A percentile compares a stretch with the other conserved stretches of the same genome.
These are phyloP conservation scores for Lissonota sp. DNA, from an alignment of 2,888 invertebrate species.

Conservation along the genomic window DNA sequence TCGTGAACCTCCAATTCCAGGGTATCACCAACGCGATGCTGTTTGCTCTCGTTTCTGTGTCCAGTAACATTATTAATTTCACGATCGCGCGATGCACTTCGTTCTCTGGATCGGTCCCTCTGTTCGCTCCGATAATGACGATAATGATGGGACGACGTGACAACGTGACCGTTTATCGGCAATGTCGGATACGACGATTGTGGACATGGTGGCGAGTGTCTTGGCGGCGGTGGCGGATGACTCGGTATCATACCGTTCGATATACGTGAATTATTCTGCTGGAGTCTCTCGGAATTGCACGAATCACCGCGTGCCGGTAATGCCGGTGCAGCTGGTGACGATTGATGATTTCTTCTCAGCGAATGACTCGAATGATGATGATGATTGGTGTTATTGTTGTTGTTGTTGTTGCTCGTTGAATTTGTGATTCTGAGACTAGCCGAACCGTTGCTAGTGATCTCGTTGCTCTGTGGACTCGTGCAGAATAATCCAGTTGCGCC, in stretches of 20 bases:
- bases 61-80: slow-evolving; percentile 33
- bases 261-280: slow-evolving; percentile 56
- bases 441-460: slow-evolving; percentile 43
- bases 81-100: slow-evolving; percentile 60
- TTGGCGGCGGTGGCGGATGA: slow-evolving; percentile 63
- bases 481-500: slow-evolving; percentile 55
- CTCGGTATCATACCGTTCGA: slow-evolving; percentile 64
- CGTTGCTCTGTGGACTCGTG: slow-evolving; percentile 48
- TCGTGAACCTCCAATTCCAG: slow-evolving; percentile 64
- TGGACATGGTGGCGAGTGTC: slow-evolving; percentile 69
- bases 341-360: slow-evolving; percentile 66
- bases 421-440: slow-evolving; percentile 41
- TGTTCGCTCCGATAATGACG: slow-evolving; percentile 76
- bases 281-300: slow-evolving; percentile 64
- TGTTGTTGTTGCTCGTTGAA: slow-evolving; percentile 23
- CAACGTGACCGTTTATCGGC: slow-evolving; percentile 78
- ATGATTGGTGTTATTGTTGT: slow-evolving; percentile 43
- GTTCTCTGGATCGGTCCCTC: slow-evolving; percentile 63
- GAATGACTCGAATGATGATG: slow-evolving; percentile 75
- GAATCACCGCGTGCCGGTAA: slow-evolving; percentile 75
- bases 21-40: slow-evolving; percentile 43
- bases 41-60: slow-evolving; percentile 31
- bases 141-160: slow-evolving; percentile 74
- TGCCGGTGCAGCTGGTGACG: slow-evolving; percentile 62
- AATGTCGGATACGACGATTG: slow-evolving; percentile 79